Evolutionary conservation across 2,888 invertebrate genomes (phyloP), one percentile per base, ranked within the genome.

Genomic region (Dione vanillae): DNA sequence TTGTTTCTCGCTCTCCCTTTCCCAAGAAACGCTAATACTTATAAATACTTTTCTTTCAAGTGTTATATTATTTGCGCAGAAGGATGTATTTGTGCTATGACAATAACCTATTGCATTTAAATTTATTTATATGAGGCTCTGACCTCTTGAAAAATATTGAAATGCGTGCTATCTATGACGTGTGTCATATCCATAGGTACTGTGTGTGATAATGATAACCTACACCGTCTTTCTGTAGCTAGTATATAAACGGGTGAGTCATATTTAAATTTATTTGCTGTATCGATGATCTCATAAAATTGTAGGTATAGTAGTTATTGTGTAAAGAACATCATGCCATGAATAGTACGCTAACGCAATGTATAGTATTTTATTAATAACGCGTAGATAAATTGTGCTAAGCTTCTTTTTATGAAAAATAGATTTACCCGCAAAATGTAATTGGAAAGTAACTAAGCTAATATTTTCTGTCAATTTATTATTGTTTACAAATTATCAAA

Each of bases 191-290:
- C 27, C 27, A 27, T 27, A 27, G 27, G 79, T 86, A 80, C 82
- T 83, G 79, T 86, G 83, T 85, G 86, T 88, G 88, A 89, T 91
- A 91, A 88, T 88, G 86, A 86, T 92, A 92, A 92, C 92, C 92
- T 92, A 90, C 86, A 88, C 91, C 86, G 85, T 87, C 90, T 88
- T 86, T 89, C 85, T 87, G 86, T 87, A 88, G 83, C 85, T 83
- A 87, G 88, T 91, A 89, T 83, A 84, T 87, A 80, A 85, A 82
- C 82, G 84, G 90, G 92, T 94, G 93, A 94, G 93, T 94, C 93
- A 94, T 91, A 89, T 92, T 92, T 93, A 93, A 91, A 92, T 93
- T 92, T 93, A 92, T 93, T 90, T 91, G 88, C 87, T 86, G 85
- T 91, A 92, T 92, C 90, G 92, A 92, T 93, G 93, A 92, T 91